Conservation (phyloP, 1,140 invertebrate species). For the Theocolax elegans region DNA sequence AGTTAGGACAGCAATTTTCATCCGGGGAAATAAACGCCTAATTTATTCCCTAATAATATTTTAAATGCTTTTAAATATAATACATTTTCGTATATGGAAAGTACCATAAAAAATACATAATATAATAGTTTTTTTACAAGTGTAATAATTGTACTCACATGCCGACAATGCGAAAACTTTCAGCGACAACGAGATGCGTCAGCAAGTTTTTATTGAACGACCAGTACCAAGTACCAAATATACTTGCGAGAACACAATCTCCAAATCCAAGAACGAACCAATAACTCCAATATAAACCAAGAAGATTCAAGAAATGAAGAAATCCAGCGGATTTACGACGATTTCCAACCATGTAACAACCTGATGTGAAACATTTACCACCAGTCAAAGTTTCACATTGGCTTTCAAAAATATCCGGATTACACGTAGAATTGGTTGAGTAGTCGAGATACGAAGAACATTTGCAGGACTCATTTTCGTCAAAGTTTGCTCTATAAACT, state of each 20-base stretch:
- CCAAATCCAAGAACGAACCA: not conserved
- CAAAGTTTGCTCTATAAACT: not conserved
- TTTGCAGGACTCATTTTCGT: not conserved
- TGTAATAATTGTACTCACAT: not conserved
- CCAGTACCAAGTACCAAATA: conserved; percentile 17
- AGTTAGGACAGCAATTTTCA: too few relatives aligned
- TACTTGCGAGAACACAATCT: not conserved
- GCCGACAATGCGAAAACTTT: conserved; percentile 2
- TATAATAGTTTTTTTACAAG: too few relatives aligned
- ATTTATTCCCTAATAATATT: too few relatives aligned
- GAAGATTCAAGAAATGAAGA: not conserved
- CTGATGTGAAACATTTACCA: not conserved
- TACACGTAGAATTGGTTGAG: not conserved
- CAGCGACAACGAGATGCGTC: not conserved
- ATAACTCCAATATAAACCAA: conserved; percentile 11
- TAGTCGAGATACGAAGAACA: not conserved
- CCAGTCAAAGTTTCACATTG: not conserved
- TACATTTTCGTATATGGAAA: too few relatives aligned
- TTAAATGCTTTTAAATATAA: too few relatives aligned
- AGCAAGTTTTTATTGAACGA: conserved; percentile 6
- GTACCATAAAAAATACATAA: too few relatives aligned
- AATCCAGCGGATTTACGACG: not conserved
- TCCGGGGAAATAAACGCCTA: too few relatives aligned
- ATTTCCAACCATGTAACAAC: not conserved
- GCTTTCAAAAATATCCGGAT: not conserved